phyloP scores from a whole-genome alignment of 2,113 vertebrate genomes.

The Variabilichromis moorii region DNA sequence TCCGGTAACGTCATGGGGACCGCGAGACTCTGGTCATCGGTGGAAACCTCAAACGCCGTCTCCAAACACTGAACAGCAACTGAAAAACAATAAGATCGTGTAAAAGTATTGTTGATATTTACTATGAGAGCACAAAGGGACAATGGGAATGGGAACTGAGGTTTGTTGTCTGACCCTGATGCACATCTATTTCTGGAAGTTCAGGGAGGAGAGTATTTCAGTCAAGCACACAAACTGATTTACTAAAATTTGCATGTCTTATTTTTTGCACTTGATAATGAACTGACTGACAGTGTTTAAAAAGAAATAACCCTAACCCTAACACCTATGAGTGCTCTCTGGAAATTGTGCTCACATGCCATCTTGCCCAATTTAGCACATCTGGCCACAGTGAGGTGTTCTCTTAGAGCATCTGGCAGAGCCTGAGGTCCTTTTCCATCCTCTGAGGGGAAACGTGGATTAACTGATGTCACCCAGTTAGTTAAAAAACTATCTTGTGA shows the following conservation, averaged over 20 bases:
- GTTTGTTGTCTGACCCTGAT: not conserved
- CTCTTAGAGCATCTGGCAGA: not conserved
- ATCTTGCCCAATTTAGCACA: not conserved
- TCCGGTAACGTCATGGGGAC: slow-evolving; percentile 82
- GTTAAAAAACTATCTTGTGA: not conserved
- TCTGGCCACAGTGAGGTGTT: not conserved
- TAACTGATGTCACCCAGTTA: not conserved
- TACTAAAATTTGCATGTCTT: not conserved
- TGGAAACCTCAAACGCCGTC: slow-evolving; percentile 85
- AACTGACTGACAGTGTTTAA: not conserved
- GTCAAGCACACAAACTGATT: not conserved
- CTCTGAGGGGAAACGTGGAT: not conserved
- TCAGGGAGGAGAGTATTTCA: not conserved
- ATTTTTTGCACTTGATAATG: not conserved
- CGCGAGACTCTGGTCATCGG: slow-evolving; percentile 80
- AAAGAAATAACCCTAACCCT: not conserved
- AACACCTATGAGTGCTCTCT: not conserved
- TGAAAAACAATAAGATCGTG: slow-evolving; percentile 31
- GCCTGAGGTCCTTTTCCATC: not conserved
- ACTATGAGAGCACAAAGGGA: fast-evolving
- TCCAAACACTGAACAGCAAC: slow-evolving; percentile 97
- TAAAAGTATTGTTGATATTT: not conserved
- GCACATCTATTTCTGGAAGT: not conserved
- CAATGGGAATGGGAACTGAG: not conserved
- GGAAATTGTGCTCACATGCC: not conserved